Base-by-base conservation (phyloP, 2,797 vertebrate species). In the Fratercula arctica region DNA sequence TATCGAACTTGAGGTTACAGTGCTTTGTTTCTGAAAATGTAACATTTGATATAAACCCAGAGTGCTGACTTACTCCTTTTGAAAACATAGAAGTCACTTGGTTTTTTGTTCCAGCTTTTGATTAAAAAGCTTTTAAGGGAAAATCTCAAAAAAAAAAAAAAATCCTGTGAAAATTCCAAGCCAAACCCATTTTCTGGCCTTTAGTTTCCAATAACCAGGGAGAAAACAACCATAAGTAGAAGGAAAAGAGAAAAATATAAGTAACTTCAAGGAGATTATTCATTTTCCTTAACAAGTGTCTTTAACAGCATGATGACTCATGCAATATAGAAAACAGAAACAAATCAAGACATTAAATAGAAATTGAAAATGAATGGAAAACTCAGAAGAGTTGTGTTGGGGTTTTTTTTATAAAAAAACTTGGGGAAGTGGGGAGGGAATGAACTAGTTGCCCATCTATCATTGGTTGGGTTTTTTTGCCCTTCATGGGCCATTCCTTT, bases 81-180 rank as follows among this genome's bases (percentile, higher is more conserved):
- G 68, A 96, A 94, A 96, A 87, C 0, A 0, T 31, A 92, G 31
- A 87, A 93, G 75, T 74, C 54, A 64, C 70, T 89, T 64, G 87
- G 53, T 78, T 59, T 92, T 89, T 37, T 91, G 75, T 70, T 91
- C 72, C 89, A 96, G 68, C 39, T 94, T 80, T 94, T 90, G 86
- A 95, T 94, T 92, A 92, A 96, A 92, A 89, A 80, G 78, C 90
- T 96, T 94, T 92, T 87, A 97, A 87, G 68, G 41, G 56, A 83
- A 95, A 94, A 89, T 5, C 43, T 85, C 12, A 60, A 37, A 87
- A 73, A 95, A 90, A 57, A 48, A 10, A 72, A 95, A 88, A 63
- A 50, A 7, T 54, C 91, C 73, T 51, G 69, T n/a, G 59, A 90
- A 86, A 92, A 92, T 91, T 92, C 78, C 79, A 45, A 0, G 4